Evolutionary conservation across 2,113 vertebrate genomes (phyloP).

Genomic region (Dermatemys mawii): DNA sequence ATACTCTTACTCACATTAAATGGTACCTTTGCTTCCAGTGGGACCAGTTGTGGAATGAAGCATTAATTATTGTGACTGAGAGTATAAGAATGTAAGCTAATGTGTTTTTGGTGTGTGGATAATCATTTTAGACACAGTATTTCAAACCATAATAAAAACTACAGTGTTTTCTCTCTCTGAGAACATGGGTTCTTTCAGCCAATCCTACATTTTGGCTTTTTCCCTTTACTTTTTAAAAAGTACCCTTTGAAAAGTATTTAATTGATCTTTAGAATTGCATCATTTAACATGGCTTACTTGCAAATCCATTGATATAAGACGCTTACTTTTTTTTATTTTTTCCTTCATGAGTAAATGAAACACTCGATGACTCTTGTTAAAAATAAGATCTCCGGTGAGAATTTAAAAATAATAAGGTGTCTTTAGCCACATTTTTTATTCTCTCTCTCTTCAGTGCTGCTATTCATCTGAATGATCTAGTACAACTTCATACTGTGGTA

Average conservation of each 20-base stretch:
- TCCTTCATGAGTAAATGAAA: background rate
- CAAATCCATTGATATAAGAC: background rate
- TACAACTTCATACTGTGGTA: background rate
- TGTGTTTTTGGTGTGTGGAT: background rate
- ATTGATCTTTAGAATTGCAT: background rate
- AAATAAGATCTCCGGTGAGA: background rate
- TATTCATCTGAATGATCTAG: background rate
- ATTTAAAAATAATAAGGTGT: background rate
- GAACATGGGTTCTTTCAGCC: background rate
- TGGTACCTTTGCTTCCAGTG: background rate
- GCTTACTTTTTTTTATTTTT: background rate
- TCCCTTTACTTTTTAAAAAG: background rate
- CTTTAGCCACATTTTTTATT: background rate
- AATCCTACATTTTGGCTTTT: background rate
- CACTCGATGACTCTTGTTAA: background rate
- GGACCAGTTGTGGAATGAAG: background rate
- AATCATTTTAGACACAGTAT: background rate
- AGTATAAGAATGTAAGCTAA: too few species aligned
- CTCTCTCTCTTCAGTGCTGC: background rate
- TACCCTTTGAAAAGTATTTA: background rate
- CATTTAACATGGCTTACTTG: background rate
- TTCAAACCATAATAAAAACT: background rate
- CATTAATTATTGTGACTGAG: too few species aligned
- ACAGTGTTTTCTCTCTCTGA: background rate
- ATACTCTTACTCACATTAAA: background rate